These are phyloP conservation scores for Diplolepis rosae DNA, from an alignment of 2,888 invertebrate species.

Conservation along the genomic window DNA sequence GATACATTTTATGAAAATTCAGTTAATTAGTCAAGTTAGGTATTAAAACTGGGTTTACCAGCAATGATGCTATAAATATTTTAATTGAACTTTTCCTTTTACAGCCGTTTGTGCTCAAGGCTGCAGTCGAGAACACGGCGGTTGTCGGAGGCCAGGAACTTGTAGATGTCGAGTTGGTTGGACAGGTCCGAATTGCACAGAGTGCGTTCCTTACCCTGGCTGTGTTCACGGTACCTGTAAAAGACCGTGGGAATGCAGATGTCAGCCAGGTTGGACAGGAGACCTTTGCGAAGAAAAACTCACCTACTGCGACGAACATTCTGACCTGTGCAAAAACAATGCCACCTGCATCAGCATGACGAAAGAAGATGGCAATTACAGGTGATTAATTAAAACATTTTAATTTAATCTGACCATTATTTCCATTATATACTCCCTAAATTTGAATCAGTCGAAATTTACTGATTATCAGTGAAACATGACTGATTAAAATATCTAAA, in stretches of 20 bases:
- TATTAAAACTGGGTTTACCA: neutral
- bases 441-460: neutral
- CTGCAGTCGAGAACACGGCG: constrained; percentile 89
- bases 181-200: constrained; percentile 84
- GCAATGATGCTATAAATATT: neutral
- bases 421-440: too few species aligned
- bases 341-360: constrained; percentile 87
- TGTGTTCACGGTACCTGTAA: constrained; percentile 90
- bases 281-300: constrained; percentile 93
- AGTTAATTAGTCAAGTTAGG: neutral
- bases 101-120: constrained; percentile 88
- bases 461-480: neutral
- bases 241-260: constrained; percentile 93
- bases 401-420: neutral
- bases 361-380: constrained; percentile 84
- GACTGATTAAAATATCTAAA: too few species aligned
- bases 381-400: constrained; percentile 75
- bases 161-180: constrained; percentile 93
- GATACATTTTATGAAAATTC: too few species aligned
- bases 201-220: constrained; percentile 90
- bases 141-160: constrained; percentile 86
- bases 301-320: constrained; percentile 88
- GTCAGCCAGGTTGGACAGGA: constrained; percentile 91
- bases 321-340: constrained; percentile 84
- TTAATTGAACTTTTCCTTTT: constrained; percentile 44